Evolutionary conservation across 2,888 invertebrate species (phyloP), one percentile per base, ranked within the genome.

Genomic region (Drosophila buzzatii): DNA sequence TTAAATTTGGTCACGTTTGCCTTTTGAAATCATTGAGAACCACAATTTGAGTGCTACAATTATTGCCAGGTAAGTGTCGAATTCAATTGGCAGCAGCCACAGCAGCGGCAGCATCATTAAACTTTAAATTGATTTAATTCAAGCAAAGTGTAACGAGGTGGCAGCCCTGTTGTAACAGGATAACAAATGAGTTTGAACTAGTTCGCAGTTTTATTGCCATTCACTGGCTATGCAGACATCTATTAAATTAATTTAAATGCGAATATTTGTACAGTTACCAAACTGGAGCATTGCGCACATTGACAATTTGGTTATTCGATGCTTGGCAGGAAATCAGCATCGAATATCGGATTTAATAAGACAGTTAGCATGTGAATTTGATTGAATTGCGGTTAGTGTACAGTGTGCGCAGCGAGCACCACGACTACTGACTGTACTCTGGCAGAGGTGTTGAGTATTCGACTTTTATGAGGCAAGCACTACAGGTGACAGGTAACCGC

Each of bases 251-350:
- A 51, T 51, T 44, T 42, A 31, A 27, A 56, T 45, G 58, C 42
- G 14, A 59, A 27, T 47, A 57, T 63, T 68, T 67, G 1, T 33
- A 45, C 10, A 53, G 39, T 37, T 44, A n/a, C 16, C 20, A 33
- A 73, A 73, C 33, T 72, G 20, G 59, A 47, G 56, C 68, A 42
- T 18, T 42, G 42, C n/a, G 18, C n/a, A 42, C 18, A 64, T 73
- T 63, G 68, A 56, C 41, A 76, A 70, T 70, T 73, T 27, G 59
- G 41, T 86, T 86, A 89, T 84, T 61, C 60, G 73, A 81, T 84
- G 82, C 76, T 39, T 37, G 71, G 58, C 78, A 85, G 87, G 81
- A 89, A 89, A 78, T 70, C 64, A 63, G 52, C 41, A 57, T 80
- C 64, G 53, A 67, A 76, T 83, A 83, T 76, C 86, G 51, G 49